Conservation (phyloP, 2,113 vertebrate genomes). For the Asarcornis scutulata region DNA sequence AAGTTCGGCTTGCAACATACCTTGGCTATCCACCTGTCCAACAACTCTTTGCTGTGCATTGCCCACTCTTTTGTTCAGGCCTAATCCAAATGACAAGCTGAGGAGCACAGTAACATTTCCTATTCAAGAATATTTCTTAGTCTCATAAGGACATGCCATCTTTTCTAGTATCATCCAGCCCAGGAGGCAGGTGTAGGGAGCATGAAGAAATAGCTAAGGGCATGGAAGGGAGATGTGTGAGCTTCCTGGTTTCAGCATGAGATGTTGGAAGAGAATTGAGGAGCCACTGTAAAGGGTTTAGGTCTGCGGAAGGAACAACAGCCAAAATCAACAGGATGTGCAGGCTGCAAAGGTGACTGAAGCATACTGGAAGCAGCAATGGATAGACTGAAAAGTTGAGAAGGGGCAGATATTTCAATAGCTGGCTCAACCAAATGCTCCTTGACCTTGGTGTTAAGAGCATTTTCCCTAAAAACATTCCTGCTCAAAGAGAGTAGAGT, state of each 20-base stretch:
- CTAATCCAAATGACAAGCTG: not conserved
- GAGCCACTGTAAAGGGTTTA: not conserved
- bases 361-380: not conserved
- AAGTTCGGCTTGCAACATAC: not conserved
- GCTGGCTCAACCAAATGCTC: not conserved
- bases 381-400: not conserved
- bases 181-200: not conserved
- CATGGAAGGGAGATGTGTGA: not conserved
- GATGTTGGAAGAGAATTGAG: not conserved
- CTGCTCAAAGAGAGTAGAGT: not conserved
- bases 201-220: not conserved
- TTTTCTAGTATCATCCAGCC: not conserved
- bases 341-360: not conserved
- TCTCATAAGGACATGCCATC: not conserved
- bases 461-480: not conserved
- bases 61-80: not conserved
- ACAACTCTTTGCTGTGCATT: not conserved
- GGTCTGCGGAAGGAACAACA: not conserved
- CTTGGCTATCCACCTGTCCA: not conserved
- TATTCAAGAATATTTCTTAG: not conserved
- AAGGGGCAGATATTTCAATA: not conserved
- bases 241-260: accelerated
- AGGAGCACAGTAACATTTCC: not conserved
- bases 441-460: not conserved
- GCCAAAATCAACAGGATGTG: not conserved